A percentile compares a stretch with the other conserved stretches of the same genome.
These are phyloP conservation scores for Geophilus truncorum DNA, from an alignment of 2,888 invertebrate genomes.

Conservation along the genomic window DNA sequence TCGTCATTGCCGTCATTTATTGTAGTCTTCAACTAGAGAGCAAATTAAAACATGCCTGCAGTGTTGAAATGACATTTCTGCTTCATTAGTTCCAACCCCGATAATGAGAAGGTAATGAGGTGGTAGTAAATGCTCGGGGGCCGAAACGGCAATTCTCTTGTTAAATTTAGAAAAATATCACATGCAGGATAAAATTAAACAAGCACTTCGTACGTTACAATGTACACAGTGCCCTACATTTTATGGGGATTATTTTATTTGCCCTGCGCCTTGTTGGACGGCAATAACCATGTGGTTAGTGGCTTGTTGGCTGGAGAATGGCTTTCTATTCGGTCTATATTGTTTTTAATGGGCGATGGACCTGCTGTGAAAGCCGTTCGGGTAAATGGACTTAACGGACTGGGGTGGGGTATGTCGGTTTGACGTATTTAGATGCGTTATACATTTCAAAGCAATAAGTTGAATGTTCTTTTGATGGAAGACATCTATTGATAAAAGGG, in stretches of 20 bases:
- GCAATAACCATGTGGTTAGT: not conserved
- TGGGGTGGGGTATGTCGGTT: not conserved
- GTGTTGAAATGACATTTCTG: not conserved
- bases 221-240: no score
- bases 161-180: not conserved
- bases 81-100: conserved; percentile 4
- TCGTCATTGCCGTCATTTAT: not conserved
- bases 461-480: no score
- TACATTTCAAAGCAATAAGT: not conserved
- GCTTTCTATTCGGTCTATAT: not conserved
- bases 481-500: no score
- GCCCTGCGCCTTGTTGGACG: not conserved
- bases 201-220: no score
- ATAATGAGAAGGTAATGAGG: conserved; percentile 10
- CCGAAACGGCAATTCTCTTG: not conserved
- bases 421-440: not conserved
- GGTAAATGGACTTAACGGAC: not conserved
- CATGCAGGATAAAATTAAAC: no score
- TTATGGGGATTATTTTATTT: no score
- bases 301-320: not conserved
- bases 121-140: not conserved
- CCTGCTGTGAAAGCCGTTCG: not conserved
- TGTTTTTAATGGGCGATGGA: not conserved
- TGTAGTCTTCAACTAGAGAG: not conserved
- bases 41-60: conserved; percentile 4